These are phyloP conservation scores for Zoanthus sociatus DNA, from an alignment of 92 coral and sea anemone genomes.

Conservation along the genomic window DNA sequence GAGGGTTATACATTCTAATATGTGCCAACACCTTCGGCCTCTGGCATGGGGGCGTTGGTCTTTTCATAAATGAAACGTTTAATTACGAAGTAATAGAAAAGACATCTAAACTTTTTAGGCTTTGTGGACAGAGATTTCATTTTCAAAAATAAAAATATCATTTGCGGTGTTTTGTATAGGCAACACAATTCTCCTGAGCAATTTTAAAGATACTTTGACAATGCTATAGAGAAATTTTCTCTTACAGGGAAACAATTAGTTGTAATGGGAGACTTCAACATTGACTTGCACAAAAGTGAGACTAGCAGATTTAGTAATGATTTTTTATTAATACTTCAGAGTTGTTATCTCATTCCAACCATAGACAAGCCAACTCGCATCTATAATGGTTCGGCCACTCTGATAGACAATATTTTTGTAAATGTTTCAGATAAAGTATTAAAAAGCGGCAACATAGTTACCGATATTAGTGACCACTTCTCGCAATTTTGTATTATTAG, in stretches of 20 bases:
- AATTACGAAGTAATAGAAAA: too few relatives aligned
- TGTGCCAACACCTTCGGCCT: too few relatives aligned
- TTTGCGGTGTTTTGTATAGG: slow-evolving; percentile 42
- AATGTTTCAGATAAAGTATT: too few relatives aligned
- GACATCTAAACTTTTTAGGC: too few relatives aligned
- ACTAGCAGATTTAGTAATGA: not conserved
- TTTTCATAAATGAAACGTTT: too few relatives aligned
- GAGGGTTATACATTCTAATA: too few relatives aligned
- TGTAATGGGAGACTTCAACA: slow-evolving; percentile 38
- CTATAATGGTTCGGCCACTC: not conserved
- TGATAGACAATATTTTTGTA: not conserved
- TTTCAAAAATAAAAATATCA: not conserved
- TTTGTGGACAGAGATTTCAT: too few relatives aligned
- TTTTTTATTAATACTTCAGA: not conserved
- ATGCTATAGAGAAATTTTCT: slow-evolving; percentile 5
- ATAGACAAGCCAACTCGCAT: not conserved
- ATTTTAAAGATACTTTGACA: slow-evolving; percentile 44
- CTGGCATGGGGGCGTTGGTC: too few relatives aligned
- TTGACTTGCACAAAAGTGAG: not conserved
- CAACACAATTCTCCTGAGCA: slow-evolving; percentile 51
- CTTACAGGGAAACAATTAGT: not conserved
- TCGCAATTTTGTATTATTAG: too few relatives aligned
- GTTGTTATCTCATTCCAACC: not conserved
- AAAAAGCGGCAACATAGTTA: too few relatives aligned
- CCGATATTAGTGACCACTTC: too few relatives aligned